Evolutionary conservation across 2,888 invertebrate species (phyloP), one percentile per base, ranked within the genome.

Genomic region (Eutolmus rufibarbis): DNA sequence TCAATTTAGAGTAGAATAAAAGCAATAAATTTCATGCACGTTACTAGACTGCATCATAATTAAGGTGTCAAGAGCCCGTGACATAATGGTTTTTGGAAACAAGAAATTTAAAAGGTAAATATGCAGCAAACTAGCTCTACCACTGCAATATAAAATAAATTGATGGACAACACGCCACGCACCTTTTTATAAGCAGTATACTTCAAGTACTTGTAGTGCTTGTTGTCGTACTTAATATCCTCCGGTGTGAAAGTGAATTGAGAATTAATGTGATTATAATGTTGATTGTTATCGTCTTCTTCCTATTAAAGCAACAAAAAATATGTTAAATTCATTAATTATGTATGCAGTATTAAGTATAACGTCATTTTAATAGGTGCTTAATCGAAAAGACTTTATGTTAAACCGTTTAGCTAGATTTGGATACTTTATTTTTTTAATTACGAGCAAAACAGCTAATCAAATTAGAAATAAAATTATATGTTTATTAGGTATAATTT

Each of bases 161-260:
- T 19, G 2, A 28, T 66, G 8, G 7, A 66, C 28, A 66, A 66
- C 66, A 66, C 66, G 43, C 19, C 19, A 46, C 78, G 91, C 90
- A 95, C 95, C 94, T 95, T 95, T 91, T 95, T 95, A 90, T 94
- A 95, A 91, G 96, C 95, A 87, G 95, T 95, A 91, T 96, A 96
- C 92, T 96, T 96, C 90, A 96, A 95, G 92, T 96, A 96, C 91
- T 96, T 96, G 92, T 96, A 96, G 92, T 96, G 96, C 92, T 96
- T 96, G 93, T 96, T 96, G 91, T 96, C 96, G 90, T 95, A 96
- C 92, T 95, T 96, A 91, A 96, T 95, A 92, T 96, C 96, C 91
- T 95, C 95, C 2, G 96, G 96, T 28, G 95, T 95, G 91, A 95
- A 95, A 78, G 95, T 95, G 91, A 95, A 95, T 90, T 94, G 93